Conservation (phyloP, 2,113 vertebrate species). For the Mus spicilegus region DNA sequence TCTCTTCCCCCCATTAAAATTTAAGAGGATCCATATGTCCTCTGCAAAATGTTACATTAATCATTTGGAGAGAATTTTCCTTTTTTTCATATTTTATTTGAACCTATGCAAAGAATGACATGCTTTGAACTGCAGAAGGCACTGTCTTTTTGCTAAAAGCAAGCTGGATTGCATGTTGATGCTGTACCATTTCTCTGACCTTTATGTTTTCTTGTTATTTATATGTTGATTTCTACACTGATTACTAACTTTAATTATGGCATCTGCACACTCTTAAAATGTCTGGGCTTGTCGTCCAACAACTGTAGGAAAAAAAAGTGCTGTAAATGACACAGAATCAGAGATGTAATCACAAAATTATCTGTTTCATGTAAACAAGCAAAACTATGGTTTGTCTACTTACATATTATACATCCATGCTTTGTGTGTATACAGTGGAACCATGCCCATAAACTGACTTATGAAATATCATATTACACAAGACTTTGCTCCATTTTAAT, state of each 20-base stretch:
- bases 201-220: constrained; percentile 74
- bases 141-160: constrained; percentile 27
- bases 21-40: constrained; percentile 65
- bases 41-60: constrained; percentile 44
- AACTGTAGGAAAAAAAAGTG: constrained; percentile 71
- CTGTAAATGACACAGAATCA: constrained; percentile 64
- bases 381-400: constrained; percentile 64
- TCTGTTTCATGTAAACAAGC: constrained; percentile 68
- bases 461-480: constrained; percentile 11
- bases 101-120: constrained; percentile 72
- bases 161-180: constrained; percentile 69
- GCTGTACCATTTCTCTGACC: constrained; percentile 59
- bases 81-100: constrained; percentile 66
- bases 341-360: constrained; percentile 74
- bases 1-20: not conserved
- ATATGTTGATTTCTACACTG: constrained; percentile 83
- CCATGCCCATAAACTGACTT: constrained; percentile 19
- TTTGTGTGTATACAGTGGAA: constrained; percentile 39
- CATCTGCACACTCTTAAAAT: constrained; percentile 76
- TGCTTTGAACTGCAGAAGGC: constrained; percentile 60
- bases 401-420: constrained; percentile 47
- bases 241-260: constrained; percentile 83
- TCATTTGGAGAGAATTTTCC: constrained; percentile 57
- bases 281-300: constrained; percentile 72
- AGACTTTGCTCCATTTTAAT: constrained; percentile 56